phyloP scores from a whole-genome alignment of 2,113 vertebrate species.

The Percopsis transmontana region DNA sequence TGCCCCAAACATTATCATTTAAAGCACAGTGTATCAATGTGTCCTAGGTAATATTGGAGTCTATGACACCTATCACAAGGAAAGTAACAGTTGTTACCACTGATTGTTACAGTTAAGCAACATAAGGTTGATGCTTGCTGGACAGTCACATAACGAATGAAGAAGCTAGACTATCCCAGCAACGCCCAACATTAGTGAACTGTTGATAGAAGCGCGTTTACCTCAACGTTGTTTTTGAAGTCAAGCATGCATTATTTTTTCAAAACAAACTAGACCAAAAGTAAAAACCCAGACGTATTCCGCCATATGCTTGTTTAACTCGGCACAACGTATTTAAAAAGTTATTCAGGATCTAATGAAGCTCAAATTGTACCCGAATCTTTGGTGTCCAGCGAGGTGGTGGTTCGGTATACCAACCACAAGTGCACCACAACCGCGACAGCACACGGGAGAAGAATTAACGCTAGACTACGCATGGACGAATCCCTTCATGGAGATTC shows the following conservation, averaged over 20 bases:
- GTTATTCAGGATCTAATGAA: slow-evolving; percentile 47
- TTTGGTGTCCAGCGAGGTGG: slow-evolving; percentile 64
- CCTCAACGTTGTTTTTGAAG: slow-evolving; percentile 7
- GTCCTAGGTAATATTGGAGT: no score
- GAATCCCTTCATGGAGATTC: slow-evolving; percentile 64
- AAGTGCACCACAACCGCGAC: slow-evolving; percentile 89
- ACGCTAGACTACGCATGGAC: slow-evolving; percentile 91
- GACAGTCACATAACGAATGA: not conserved
- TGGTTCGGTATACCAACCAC: slow-evolving; percentile 80
- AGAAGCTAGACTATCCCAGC: slow-evolving; percentile 27
- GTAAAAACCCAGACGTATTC: no score
- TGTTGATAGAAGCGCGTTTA: slow-evolving; percentile 3
- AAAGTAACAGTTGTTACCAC: not conserved
- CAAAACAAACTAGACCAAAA: slow-evolving; percentile 10
- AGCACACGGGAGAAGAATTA: slow-evolving; percentile 85
- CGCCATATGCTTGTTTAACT: slow-evolving; percentile 17
- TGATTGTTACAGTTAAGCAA: not conserved
- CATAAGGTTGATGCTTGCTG: not conserved
- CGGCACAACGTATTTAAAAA: slow-evolving; percentile 10
- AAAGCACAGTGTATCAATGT: no score
- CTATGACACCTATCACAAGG: no score
- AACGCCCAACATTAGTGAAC: slow-evolving; percentile 51
- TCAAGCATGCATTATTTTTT: not conserved
- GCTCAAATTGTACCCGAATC: slow-evolving; percentile 62
- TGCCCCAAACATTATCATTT: no score